These are phyloP conservation scores for Rousettus madagascariensis DNA, from an alignment of 2,797 vertebrate genomes.

Conservation along the genomic window DNA sequence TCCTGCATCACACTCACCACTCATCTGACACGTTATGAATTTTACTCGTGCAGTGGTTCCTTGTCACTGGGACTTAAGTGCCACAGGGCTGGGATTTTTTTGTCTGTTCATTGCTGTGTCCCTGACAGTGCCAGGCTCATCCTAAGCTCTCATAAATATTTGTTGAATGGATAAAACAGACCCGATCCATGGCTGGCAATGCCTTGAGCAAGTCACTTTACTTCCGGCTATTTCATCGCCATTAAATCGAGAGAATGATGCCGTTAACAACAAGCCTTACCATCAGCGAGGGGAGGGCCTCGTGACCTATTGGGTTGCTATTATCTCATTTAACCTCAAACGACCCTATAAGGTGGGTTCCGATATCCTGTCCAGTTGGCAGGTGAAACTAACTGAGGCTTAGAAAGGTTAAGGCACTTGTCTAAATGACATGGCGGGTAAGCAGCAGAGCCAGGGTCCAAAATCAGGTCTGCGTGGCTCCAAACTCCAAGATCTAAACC, in stretches of 20 bases:
- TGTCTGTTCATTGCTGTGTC: not conserved
- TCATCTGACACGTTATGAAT: too few relatives aligned
- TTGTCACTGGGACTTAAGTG: not conserved
- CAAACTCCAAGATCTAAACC: not conserved
- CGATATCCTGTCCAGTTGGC: not conserved
- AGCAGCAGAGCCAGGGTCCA: not conserved
- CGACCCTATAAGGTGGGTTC: not conserved
- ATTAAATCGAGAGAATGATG: not conserved
- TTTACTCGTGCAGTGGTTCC: not conserved
- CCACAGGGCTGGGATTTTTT: not conserved
- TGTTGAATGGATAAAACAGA: not conserved
- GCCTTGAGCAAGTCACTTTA: not conserved
- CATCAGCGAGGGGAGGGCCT: accelerated
- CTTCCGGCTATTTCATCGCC: not conserved
- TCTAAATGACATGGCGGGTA: not conserved
- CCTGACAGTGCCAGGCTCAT: too few relatives aligned
- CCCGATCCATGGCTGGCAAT: too few relatives aligned
- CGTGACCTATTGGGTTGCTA: accelerated
- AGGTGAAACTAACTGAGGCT: not conserved
- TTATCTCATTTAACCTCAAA: not conserved
- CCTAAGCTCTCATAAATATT: not conserved
- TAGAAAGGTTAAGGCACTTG: not conserved
- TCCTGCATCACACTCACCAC: not conserved
- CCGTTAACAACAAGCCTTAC: not conserved
- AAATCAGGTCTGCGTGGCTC: not conserved